These are phyloP conservation scores for Caenorhabditis brenneri DNA, from an alignment of 1,140 invertebrate genomes.

Conservation along the genomic window DNA sequence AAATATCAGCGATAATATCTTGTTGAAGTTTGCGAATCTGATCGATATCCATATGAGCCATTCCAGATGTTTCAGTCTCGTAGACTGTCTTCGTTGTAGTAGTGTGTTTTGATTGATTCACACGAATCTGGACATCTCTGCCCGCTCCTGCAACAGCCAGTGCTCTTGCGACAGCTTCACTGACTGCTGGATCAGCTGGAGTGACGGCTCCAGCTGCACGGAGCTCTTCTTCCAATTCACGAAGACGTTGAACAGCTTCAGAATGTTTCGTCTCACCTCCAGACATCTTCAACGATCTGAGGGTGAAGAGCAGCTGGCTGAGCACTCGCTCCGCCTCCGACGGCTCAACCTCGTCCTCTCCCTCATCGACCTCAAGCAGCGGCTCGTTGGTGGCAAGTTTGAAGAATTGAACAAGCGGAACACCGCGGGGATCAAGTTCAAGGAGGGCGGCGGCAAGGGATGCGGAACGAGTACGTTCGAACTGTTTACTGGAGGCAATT, in stretches of 20 bases:
- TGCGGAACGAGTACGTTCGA: slow-evolving; percentile 54
- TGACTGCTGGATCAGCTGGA: slow-evolving; percentile 61
- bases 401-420: slow-evolving; percentile 52
- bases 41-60: slow-evolving; percentile 64
- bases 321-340: slow-evolving; percentile 44
- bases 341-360: slow-evolving; percentile 41
- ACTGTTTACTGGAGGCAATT: slow-evolving; percentile 50
- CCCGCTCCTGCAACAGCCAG: slow-evolving; percentile 59
- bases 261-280: slow-evolving; percentile 55
- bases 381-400: slow-evolving; percentile 24
- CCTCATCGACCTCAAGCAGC: slow-evolving; percentile 52
- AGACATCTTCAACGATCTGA: slow-evolving; percentile 58
- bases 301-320: slow-evolving; percentile 50
- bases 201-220: slow-evolving; percentile 54
- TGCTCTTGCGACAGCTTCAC: slow-evolving; percentile 61
- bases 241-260: slow-evolving; percentile 63
- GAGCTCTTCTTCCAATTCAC: slow-evolving; percentile 65
- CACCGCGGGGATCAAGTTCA: slow-evolving; percentile 45
- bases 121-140: slow-evolving; percentile 67
- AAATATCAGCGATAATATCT: slow-evolving; percentile 67
- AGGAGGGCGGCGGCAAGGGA: slow-evolving; percentile 56
- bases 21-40: slow-evolving; percentile 64
- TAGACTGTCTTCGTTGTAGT: slow-evolving; percentile 70
- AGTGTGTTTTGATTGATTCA: slow-evolving; percentile 65
- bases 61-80: slow-evolving; percentile 70